These are phyloP conservation scores for Synanceia verrucosa DNA, from an alignment of 2,797 vertebrate species.

Conservation along the genomic window DNA sequence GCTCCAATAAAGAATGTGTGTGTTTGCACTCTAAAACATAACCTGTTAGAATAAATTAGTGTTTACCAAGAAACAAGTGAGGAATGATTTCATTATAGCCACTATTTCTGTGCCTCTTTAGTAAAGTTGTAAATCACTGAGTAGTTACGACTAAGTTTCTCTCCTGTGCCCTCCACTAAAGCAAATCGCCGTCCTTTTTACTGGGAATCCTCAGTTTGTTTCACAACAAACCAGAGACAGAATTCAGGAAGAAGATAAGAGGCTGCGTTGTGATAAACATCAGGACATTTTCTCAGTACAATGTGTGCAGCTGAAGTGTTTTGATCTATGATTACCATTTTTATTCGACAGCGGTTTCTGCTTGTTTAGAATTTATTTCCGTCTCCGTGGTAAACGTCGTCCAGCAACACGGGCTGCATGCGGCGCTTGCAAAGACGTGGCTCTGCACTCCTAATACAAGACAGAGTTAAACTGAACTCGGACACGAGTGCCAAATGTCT, in stretches of 20 bases:
- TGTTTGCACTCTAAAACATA: background rate
- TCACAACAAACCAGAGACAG: constrained; percentile 14
- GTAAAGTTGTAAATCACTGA: background rate
- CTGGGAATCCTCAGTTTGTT: background rate
- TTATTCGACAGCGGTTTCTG: constrained; percentile 38
- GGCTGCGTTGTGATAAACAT: constrained; percentile 36
- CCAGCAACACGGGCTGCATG: background rate
- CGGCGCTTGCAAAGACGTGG: constrained; percentile 1
- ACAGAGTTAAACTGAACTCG: background rate
- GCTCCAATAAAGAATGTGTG: background rate
- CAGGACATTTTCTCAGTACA: constrained; percentile 18
- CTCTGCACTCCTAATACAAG: constrained; percentile 10
- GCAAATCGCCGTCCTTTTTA: background rate
- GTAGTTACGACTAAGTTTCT: background rate
- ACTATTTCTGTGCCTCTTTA: background rate
- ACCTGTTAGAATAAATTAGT: background rate
- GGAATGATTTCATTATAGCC: background rate
- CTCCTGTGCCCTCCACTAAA: background rate
- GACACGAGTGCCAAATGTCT: constrained; percentile 7
- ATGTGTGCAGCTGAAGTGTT: constrained; percentile 20
- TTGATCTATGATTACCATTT: constrained; percentile 51
- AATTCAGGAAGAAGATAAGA: background rate
- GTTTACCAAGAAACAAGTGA: background rate
- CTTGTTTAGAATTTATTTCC: constrained; percentile 44
- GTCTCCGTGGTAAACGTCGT: constrained; percentile 27